These are phyloP conservation scores for Neomicropteryx cornuta DNA, from an alignment of 1,140 invertebrate genomes.

Conservation along the genomic window DNA sequence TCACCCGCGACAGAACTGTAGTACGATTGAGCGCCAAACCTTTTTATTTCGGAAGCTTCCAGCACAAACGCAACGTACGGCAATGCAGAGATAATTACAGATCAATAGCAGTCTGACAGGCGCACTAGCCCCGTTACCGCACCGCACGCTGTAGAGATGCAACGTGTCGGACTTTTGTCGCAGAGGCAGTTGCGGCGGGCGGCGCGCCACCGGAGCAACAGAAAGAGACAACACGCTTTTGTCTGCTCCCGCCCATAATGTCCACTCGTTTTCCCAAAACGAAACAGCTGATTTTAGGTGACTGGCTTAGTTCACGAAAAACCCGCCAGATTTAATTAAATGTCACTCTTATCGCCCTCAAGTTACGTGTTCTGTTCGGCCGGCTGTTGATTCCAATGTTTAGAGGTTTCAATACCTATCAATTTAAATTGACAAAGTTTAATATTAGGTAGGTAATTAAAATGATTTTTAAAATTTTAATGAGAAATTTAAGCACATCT, in stretches of 20 bases:
- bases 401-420: no score
- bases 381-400: no score
- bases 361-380: no score
- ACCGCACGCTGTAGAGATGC: not conserved
- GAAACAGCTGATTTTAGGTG: not conserved
- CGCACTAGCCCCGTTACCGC: constrained; percentile 26
- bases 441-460: constrained; percentile 10
- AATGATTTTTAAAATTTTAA: constrained; percentile 27
- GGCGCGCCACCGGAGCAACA: not conserved
- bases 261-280: not conserved
- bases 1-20: no score
- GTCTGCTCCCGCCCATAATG: no score
- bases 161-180: not conserved
- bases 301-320: not conserved
- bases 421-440: constrained; percentile 3
- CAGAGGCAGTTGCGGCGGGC: not conserved
- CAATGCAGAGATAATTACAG: constrained; percentile 35
- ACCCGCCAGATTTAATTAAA: no score
- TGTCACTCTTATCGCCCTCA: no score
- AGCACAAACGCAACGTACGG: constrained; percentile 28
- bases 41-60: constrained; percentile 22
- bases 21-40: no score
- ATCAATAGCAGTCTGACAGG: constrained; percentile 36
- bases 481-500: constrained; percentile 24
- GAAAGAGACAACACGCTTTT: no score